Percentiles rank a stretch among this genome's conserved stretches.
phyloP scores from a whole-genome alignment of 2,888 invertebrate genomes.

The Xestia c-nigrum region DNA sequence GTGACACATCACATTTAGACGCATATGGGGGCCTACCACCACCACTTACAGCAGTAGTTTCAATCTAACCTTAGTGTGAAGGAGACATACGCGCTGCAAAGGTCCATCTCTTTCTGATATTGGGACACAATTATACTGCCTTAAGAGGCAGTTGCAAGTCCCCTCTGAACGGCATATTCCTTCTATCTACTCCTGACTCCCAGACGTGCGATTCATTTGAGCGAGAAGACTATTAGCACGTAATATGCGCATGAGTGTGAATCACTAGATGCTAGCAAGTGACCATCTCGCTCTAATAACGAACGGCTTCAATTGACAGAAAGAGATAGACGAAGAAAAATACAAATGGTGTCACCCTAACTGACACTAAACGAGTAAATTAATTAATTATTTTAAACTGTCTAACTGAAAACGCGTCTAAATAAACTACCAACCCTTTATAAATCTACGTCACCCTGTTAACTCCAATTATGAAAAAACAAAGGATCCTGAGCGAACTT shows the following conservation, averaged over 20 bases:
- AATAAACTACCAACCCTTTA: constrained; percentile 62
- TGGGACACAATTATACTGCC: background rate
- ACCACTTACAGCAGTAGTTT: background rate
- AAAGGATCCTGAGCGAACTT: constrained; percentile 59
- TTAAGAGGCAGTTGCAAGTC: background rate
- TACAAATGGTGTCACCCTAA: background rate
- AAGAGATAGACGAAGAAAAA: background rate
- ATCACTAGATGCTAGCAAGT: background rate
- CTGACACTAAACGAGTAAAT: background rate
- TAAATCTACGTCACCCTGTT: constrained; percentile 79
- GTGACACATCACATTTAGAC: background rate
- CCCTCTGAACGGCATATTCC: background rate
- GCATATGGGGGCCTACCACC: background rate
- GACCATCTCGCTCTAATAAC: background rate
- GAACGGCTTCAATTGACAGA: no score
- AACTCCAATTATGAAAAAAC: constrained; percentile 70
- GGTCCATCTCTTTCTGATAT: background rate
- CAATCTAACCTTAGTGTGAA: background rate
- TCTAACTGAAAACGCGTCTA: constrained; percentile 46
- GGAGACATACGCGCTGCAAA: background rate
- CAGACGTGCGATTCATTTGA: background rate
- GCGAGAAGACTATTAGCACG: no score
- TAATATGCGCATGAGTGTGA: background rate
- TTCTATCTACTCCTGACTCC: background rate
- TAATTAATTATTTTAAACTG: constrained; percentile 6